These are phyloP conservation scores for Phyllotreta striolata DNA, from an alignment of 2,888 invertebrate species.

Conservation along the genomic window DNA sequence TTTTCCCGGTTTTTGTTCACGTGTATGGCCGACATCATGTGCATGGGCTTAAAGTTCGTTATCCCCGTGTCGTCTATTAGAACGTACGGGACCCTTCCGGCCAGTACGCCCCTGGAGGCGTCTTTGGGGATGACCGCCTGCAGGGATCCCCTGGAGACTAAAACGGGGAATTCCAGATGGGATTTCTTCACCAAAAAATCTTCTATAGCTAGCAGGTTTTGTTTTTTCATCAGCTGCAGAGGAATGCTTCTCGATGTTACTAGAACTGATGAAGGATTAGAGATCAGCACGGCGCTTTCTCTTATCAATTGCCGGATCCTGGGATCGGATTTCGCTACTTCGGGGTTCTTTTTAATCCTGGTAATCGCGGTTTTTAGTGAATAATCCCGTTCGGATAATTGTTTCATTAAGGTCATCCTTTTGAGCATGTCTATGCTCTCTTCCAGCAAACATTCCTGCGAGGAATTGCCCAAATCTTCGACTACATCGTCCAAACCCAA, in stretches of 20 bases:
- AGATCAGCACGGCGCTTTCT: slow-evolving; percentile 72
- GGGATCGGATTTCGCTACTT: slow-evolving; percentile 73
- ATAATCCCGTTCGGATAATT: slow-evolving; percentile 73
- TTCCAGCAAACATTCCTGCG: slow-evolving; percentile 55
- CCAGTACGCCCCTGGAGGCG: slow-evolving; percentile 75
- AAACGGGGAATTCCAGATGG: slow-evolving; percentile 67
- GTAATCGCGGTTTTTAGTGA: slow-evolving; percentile 69
- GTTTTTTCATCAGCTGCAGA: slow-evolving; percentile 69
- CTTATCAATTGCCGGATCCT: slow-evolving; percentile 74
- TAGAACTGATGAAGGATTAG: slow-evolving; percentile 58
- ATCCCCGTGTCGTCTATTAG: slow-evolving; percentile 81
- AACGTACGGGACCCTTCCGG: slow-evolving; percentile 78
- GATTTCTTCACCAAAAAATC: slow-evolving; percentile 73
- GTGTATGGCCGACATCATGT: slow-evolving; percentile 73
- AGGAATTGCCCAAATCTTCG: slow-evolving; percentile 57
- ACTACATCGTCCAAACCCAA: slow-evolving; percentile 73
- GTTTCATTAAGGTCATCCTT: slow-evolving; percentile 74
- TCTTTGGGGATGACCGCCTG: slow-evolving; percentile 82
- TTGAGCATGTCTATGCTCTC: slow-evolving; percentile 71
- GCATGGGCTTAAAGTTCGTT: slow-evolving; percentile 77
- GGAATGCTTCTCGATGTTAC: slow-evolving; percentile 78
- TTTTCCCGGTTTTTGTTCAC: slow-evolving; percentile 52
- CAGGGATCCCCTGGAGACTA: slow-evolving; percentile 77
- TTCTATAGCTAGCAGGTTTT: slow-evolving; percentile 79
- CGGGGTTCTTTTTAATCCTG: slow-evolving; percentile 72